Evolutionary conservation across 2,888 invertebrate species (phyloP).

Genomic region (Clistopyga incitator): DNA sequence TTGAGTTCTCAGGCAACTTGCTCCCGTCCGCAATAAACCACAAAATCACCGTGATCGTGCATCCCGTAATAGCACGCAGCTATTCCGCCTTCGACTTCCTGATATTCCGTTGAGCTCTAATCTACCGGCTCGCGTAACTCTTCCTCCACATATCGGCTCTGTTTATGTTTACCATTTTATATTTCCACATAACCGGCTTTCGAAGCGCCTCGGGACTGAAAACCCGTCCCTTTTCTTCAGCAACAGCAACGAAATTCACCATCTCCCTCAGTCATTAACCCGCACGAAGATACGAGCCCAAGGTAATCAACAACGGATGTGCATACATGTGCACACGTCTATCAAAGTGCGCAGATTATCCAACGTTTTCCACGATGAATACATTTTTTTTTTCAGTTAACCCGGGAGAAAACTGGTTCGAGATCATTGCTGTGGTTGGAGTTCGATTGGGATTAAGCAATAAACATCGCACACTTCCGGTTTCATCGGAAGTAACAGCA

Average conservation of each 20-base stretch:
- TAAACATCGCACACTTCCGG: too few species aligned
- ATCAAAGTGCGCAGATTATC: too few species aligned
- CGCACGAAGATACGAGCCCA: background rate
- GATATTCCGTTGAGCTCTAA: background rate
- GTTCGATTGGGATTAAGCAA: too few species aligned
- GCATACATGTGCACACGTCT: background rate
- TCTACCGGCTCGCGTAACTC: background rate
- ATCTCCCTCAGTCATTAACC: background rate
- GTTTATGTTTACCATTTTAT: constrained; percentile 6
- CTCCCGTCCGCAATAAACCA: constrained; percentile 14
- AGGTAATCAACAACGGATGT: background rate
- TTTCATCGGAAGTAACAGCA: too few species aligned
- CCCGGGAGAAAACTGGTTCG: too few species aligned
- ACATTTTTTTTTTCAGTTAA: too few species aligned
- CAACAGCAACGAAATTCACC: background rate
- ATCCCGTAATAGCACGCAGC: constrained; percentile 10
- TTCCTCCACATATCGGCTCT: background rate
- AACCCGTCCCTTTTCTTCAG: background rate
- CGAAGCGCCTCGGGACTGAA: constrained; percentile 11
- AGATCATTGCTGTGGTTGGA: too few species aligned
- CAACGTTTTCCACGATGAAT: too few species aligned
- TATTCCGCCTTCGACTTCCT: background rate
- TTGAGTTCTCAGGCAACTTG: constrained; percentile 9
- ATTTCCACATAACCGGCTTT: constrained; percentile 4
- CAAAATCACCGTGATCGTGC: constrained; percentile 17